Conservation (phyloP, 2,113 vertebrate genomes). For the Stegostoma tigrinum region DNA sequence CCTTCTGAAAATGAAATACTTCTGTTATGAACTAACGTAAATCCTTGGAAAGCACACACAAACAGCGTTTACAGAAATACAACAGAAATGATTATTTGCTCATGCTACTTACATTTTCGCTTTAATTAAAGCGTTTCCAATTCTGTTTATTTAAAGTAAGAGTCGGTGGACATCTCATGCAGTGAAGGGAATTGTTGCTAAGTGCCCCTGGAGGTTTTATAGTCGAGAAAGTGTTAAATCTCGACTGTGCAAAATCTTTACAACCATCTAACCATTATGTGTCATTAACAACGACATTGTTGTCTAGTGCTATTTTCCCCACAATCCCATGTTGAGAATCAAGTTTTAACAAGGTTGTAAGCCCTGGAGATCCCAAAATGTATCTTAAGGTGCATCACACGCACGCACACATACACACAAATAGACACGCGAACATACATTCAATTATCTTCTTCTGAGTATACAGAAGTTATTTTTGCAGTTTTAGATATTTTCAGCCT, state of each 20-base stretch:
- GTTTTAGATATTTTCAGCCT: neutral
- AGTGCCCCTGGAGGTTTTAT: conserved; percentile 35
- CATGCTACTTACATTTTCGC: conserved; percentile 21
- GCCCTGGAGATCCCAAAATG: neutral
- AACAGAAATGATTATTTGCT: conserved; percentile 28
- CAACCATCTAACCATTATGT: conserved; percentile 13
- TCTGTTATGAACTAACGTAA: too few relatives aligned
- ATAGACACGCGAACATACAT: neutral
- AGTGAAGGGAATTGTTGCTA: conserved; percentile 32
- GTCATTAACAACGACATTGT: conserved; percentile 6
- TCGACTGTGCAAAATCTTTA: conserved; percentile 28
- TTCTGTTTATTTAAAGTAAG: conserved; percentile 23
- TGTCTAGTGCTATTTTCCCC: neutral
- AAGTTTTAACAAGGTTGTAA: neutral
- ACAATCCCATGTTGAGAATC: neutral
- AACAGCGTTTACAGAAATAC: conserved; percentile 5
- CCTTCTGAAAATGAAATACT: neutral
- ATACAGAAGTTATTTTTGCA: neutral
- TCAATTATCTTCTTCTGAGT: neutral
- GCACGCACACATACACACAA: neutral
- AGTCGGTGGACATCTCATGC: conserved; percentile 30
- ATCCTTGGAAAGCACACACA: neutral
- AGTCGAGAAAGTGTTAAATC: conserved; percentile 32
- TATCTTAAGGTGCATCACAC: neutral
- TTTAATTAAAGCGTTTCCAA: conserved; percentile 34